A percentile compares a stretch with the other conserved stretches of the same genome.
Evolutionary conservation across 1,140 invertebrate species (phyloP).

Genomic region (Antheraea pernyi): DNA sequence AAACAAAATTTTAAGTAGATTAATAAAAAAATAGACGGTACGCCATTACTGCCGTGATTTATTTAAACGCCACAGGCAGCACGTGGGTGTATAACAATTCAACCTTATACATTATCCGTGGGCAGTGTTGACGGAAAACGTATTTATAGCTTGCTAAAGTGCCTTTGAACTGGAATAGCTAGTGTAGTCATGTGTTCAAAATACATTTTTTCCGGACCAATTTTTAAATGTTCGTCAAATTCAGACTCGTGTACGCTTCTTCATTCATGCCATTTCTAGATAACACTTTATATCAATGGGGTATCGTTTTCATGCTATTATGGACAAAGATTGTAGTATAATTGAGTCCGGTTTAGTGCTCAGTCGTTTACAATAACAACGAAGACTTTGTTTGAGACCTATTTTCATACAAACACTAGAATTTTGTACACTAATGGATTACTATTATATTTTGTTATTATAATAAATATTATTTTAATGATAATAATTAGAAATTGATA

Average conservation of each 20-base stretch:
- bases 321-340: slow-evolving; percentile 12
- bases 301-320: slow-evolving; percentile 17
- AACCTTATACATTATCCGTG: neutral
- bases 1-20: too few species aligned
- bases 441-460: too few species aligned
- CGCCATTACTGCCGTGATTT: neutral
- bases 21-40: too few species aligned
- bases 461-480: too few species aligned
- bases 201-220: neutral
- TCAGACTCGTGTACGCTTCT: neutral
- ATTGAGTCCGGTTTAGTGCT: slow-evolving; percentile 14
- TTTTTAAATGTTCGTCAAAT: neutral
- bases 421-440: neutral
- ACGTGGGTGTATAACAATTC: neutral
- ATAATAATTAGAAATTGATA: too few species aligned
- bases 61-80: neutral
- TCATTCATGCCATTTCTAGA: too few species aligned
- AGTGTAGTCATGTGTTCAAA: neutral
- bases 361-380: neutral
- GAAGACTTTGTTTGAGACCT: neutral
- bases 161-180: neutral
- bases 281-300: too few species aligned
- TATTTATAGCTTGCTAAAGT: neutral
- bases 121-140: neutral
- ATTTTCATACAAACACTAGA: neutral